Conservation (phyloP, 2,888 invertebrate species). For the Aporophyla lueneburgensis region DNA sequence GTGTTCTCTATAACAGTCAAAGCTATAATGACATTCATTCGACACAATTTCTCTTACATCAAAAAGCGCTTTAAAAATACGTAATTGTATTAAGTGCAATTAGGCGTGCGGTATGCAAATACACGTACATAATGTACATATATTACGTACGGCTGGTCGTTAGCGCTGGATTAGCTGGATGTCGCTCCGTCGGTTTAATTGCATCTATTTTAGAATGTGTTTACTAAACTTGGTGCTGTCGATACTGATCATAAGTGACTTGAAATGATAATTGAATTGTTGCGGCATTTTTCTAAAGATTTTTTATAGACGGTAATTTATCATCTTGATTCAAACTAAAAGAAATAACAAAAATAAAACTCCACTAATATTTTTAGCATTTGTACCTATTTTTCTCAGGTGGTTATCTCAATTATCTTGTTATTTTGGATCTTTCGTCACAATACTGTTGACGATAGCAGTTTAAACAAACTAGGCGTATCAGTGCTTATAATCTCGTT, state of each 20-base stretch:
- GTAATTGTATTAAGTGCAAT: conserved; percentile 51
- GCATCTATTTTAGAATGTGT: conserved; percentile 61
- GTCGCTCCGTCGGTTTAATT: conserved; percentile 62
- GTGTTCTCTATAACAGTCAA: neutral
- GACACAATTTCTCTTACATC: neutral
- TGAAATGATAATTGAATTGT: neutral
- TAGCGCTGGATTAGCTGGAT: conserved; percentile 57
- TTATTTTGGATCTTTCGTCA: no score
- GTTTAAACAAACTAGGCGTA: no score
- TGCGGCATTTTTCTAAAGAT: neutral
- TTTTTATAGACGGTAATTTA: neutral
- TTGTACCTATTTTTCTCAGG: no score
- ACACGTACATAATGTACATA: conserved; percentile 13
- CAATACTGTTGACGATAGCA: no score
- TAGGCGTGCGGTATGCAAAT: conserved; percentile 40
- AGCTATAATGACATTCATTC: neutral
- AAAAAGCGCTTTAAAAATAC: conserved; percentile 23
- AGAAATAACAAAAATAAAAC: no score
- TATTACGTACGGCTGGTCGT: conserved; percentile 36
- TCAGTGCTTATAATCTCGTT: no score
- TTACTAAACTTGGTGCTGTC: conserved; percentile 55
- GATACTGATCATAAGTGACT: conserved; percentile 44
- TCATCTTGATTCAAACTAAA: neutral
- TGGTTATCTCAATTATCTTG: no score
- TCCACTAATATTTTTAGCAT: no score